Base-by-base conservation (phyloP, 2,797 vertebrate species). In the Schizopygopsis pylzovi region DNA sequence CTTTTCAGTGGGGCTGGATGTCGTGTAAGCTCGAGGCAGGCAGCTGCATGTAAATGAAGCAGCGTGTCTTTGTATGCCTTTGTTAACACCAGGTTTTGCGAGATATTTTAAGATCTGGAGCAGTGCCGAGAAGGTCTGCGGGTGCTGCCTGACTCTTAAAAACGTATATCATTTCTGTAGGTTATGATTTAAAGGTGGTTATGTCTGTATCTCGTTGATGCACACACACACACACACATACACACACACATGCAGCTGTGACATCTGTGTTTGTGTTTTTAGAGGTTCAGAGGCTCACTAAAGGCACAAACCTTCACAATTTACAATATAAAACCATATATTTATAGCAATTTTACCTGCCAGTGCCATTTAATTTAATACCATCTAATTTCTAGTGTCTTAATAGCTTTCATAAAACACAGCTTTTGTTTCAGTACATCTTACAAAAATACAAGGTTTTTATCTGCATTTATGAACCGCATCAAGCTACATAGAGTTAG, bases 41-140 rank as follows among this genome's bases (percentile, higher is more conserved):
- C 89, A 84, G 89, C 86, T 87, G 87, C 87, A 90, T 88, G 77
- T 90, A 71, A 90, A 90, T 88, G 79, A 90, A 82, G 87, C 79
- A 45, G 65, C n/a, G 28, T 49, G 67, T 52, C 84, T 77, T 73
- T 87, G 81, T 83, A 81, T 41, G 88, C 85, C 63, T 84, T 84
- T 78, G 65, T 80, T 71, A 76, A 82, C 52, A 59, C 70, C 77
- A 75, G 71, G 54, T 81, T 86, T 86, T 67, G 28, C 2, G 4
- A 81, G 82, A 84, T 89, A 90, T 85, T 87, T 81, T 81, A 71
- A 87, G 80, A 90, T 88, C 81, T 86, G 41, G 82, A 87, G 33
- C 83, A 65, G 37, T 81, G 70, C 73, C 73, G 72, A 71, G 86
- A 78, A 61, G 37, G 72, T 84, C 70, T 86, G 85, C 47, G 37